Base-by-base conservation (phyloP, 2,888 invertebrate species). In the Rhagium mordax region DNA sequence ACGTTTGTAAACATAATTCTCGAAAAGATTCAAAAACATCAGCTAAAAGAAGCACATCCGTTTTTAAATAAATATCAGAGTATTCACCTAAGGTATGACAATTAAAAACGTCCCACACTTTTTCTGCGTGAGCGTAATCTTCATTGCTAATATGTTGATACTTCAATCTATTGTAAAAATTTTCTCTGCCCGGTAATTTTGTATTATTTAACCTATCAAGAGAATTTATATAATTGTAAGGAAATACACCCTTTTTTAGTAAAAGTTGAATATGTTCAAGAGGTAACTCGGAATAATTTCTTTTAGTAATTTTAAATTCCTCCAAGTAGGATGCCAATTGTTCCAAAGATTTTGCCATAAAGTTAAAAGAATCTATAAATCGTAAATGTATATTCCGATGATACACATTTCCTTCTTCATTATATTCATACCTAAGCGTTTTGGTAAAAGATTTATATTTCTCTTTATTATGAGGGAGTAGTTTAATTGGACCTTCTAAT, bases 111-210 rank as follows among this genome's bases (percentile, higher is more conserved):
- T 55, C 21, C 74, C 73, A 77, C 8, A 76, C 65, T 16, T 57
- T 10, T 57, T 70, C n/a, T 0, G 73, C 69, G 15, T 66, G 29
- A 7, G 66, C 18, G 74, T 86, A 86, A 16, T 84, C 6, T 0
- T 24, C 15, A 55, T 55, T 10, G 5, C n/a, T n/a, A 24, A 57
- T 57, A 5, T 57, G 13, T 6, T 24, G 15, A 15, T 57, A 21
- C 15, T 57, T 57, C 7, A 57, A 27, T 4, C 15, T 57, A 51
- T 51, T 51, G 6, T 64, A 49, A 64, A 64, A 64, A n/a, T 64
- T 20, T n/a, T 64, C 24, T 29, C 51, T 49, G 6, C 21, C 10
- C 5, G 64, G 64, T 29, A 64, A 51, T 27, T 27, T 0, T 6
- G 15, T 49, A 4, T 49, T 13, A 0, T 64, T 29, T 27, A 64